Percentiles rank a stretch among this genome's conserved stretches.
Conservation (phyloP, 2,797 vertebrate genomes). For the Helicolenus hilgendorfi region DNA sequence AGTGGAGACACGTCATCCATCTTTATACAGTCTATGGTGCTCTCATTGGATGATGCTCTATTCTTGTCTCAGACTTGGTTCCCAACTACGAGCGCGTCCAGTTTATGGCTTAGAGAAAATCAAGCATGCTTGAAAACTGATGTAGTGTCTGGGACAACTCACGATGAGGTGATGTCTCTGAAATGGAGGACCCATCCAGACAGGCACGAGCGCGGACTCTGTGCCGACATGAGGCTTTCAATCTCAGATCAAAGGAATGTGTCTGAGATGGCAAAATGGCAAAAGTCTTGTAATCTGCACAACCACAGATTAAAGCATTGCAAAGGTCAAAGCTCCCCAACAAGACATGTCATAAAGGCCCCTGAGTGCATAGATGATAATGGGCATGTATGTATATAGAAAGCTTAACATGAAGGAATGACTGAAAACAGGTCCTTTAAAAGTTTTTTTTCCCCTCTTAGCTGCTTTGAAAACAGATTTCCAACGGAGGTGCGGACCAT, state of each 20-base stretch:
- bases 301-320: neutral
- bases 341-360: neutral
- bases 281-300: neutral
- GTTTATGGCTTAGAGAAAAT: neutral
- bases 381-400: neutral
- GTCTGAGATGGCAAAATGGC: neutral
- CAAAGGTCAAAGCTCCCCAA: neutral
- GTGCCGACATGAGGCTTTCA: neutral
- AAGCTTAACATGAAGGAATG: neutral
- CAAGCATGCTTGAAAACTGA: neutral
- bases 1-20: no score
- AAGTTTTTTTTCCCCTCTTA: constrained; percentile 18
- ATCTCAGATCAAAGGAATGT: neutral
- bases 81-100: neutral
- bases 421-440: neutral
- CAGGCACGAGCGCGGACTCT: neutral
- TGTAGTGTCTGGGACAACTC: neutral
- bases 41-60: neutral
- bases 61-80: neutral
- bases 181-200: neutral
- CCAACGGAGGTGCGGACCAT: neutral
- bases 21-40: no score
- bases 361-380: neutral
- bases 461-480: constrained; percentile 33
- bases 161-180: neutral